Conservation (phyloP, 2,797 vertebrate species). For the Pseudomugil gertrudae region DNA sequence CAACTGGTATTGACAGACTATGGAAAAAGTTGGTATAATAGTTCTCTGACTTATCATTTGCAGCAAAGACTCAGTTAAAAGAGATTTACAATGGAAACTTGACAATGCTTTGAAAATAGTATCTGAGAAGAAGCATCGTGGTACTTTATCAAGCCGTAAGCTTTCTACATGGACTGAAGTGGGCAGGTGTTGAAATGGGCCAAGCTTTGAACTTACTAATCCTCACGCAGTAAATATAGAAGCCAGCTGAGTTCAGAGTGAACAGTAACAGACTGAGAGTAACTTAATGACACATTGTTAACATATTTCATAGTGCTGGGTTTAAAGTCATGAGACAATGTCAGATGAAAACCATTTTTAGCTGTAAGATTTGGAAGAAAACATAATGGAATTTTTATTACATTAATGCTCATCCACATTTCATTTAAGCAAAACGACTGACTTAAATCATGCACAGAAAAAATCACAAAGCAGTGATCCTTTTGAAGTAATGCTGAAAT, state of each 20-base stretch:
- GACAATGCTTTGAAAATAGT: not conserved
- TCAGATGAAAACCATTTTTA: not conserved
- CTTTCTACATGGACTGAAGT: conserved; percentile 65
- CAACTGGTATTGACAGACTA: not conserved
- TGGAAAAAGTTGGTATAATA: not conserved
- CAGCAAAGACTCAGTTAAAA: not conserved
- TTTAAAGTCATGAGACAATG: conserved; percentile 13
- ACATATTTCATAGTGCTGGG: conserved; percentile 35
- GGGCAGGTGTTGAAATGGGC: conserved; percentile 77
- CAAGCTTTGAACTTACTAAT: conserved; percentile 73
- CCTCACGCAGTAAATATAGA: conserved; percentile 82
- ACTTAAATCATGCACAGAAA: not conserved
- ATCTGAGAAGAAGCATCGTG: conserved; percentile 4
- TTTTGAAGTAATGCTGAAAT: conserved; percentile 10
- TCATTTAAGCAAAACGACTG: not conserved
- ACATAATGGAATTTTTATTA: not conserved
- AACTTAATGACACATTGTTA: conserved; percentile 55
- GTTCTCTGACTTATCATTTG: not conserved
- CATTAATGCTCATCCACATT: not conserved
- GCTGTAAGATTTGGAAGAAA: not conserved
- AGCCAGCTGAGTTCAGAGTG: conserved; percentile 54
- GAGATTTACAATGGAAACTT: not conserved
- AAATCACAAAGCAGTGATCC: not conserved
- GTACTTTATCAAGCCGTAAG: not conserved
- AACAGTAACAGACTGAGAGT: conserved; percentile 50